phyloP scores from a whole-genome alignment of 2,113 vertebrate species.

The Micronycteris hirsuta region DNA sequence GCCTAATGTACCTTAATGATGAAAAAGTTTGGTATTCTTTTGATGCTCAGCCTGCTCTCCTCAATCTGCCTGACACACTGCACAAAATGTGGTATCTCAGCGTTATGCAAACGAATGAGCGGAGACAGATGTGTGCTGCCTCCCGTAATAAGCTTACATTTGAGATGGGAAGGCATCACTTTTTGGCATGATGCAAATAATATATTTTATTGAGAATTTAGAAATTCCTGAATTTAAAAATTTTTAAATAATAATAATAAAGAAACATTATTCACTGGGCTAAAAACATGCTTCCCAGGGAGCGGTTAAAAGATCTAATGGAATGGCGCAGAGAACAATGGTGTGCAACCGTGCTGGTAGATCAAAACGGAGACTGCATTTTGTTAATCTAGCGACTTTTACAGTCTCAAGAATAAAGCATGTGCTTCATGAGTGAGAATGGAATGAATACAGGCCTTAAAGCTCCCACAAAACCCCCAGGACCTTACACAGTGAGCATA shows the following conservation, averaged over 20 bases:
- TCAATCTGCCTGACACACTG: neutral
- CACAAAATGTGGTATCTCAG: neutral
- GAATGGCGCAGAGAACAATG: neutral
- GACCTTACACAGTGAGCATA: neutral
- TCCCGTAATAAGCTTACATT: neutral
- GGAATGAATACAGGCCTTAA: neutral
- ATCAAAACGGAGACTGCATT: neutral
- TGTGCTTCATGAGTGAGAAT: neutral
- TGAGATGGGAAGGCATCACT: neutral
- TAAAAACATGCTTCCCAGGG: neutral
- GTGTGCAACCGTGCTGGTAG: neutral
- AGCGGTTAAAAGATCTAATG: neutral
- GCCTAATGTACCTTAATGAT: neutral
- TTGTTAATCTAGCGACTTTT: neutral
- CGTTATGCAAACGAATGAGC: neutral
- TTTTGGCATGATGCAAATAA: neutral
- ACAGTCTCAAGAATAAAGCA: neutral
- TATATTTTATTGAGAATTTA: neutral
- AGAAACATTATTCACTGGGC: neutral
- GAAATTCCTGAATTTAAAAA: slow-evolving; percentile 6
- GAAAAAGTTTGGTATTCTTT: neutral
- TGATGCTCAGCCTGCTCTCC: neutral
- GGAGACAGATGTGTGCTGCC: neutral
- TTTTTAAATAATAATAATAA: neutral
- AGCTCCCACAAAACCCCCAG: neutral